Percentiles rank a stretch among this genome's conserved stretches.
phyloP scores from a whole-genome alignment of 2,113 vertebrate genomes.

The Poeciliopsis retropinna region DNA sequence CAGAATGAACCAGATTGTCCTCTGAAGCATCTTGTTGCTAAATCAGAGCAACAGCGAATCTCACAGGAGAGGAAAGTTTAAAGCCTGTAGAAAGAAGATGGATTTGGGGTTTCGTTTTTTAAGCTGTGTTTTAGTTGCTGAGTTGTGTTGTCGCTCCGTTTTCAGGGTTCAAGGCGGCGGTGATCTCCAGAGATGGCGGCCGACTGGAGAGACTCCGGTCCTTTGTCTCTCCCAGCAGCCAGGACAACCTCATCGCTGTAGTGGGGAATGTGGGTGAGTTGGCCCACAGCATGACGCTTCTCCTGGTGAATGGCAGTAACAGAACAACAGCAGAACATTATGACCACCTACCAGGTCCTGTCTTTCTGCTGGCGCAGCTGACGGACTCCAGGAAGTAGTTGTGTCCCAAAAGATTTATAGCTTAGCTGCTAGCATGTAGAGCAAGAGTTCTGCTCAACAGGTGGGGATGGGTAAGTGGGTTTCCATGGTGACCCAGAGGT shows the following conservation, averaged over 20 bases:
- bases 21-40: too few relatives aligned
- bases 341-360: too few relatives aligned
- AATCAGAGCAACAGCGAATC: too few relatives aligned
- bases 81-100: too few relatives aligned
- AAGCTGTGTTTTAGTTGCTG: too few relatives aligned
- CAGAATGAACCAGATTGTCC: too few relatives aligned
- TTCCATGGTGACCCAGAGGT: neutral
- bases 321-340: neutral
- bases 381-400: neutral
- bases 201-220: conserved; percentile 78
- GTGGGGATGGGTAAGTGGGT: neutral
- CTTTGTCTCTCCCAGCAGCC: conserved; percentile 76
- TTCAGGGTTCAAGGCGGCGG: conserved; percentile 82
- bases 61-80: too few relatives aligned
- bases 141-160: neutral
- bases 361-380: neutral
- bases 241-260: conserved; percentile 78
- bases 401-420: neutral
- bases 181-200: conserved; percentile 81
- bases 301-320: neutral
- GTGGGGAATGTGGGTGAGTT: conserved; percentile 84
- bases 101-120: too few relatives aligned
- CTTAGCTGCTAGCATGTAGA: too few relatives aligned
- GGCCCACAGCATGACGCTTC: neutral
- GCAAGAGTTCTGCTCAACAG: neutral